These are phyloP conservation scores for Drosophila anomalata DNA, from an alignment of 2,888 invertebrate species.

Conservation along the genomic window DNA sequence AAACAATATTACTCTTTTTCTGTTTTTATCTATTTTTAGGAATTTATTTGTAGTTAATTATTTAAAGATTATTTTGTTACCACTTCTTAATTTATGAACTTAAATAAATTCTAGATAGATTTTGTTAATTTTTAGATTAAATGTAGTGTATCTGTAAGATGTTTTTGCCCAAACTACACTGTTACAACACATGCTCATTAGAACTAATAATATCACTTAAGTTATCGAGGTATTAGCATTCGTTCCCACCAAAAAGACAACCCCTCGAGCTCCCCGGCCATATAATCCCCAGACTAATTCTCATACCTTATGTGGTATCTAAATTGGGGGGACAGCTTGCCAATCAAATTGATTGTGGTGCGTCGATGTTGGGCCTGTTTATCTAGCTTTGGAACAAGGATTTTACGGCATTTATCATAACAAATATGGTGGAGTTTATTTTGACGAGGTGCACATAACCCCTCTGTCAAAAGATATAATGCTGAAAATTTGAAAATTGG, in stretches of 20 bases:
- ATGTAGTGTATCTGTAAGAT: background rate
- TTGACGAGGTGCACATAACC: conserved; percentile 10
- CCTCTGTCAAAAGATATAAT: conserved; percentile 20
- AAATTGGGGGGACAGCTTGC: conserved; percentile 67
- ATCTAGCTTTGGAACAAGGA: conserved; percentile 39
- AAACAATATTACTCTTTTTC: no score
- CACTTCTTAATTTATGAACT: no score
- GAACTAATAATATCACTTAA: conserved; percentile 29
- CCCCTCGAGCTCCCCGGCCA: conserved; percentile 18
- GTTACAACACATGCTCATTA: conserved; percentile 16
- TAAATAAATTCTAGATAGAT: background rate
- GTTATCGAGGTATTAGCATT: conserved; percentile 33
- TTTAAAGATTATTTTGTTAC: no score
- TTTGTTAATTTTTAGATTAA: background rate
- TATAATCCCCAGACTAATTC: conserved; percentile 63
- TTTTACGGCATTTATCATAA: conserved; percentile 29
- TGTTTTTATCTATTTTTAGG: background rate
- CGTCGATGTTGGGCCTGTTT: conserved; percentile 31
- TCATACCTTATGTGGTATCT: conserved; percentile 50
- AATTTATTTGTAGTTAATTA: background rate
- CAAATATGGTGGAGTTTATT: conserved; percentile 2
- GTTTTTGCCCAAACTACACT: background rate
- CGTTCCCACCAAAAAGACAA: conserved; percentile 12
- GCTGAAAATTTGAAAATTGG: conserved; percentile 1
- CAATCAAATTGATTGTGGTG: conserved; percentile 73